Evolutionary conservation across 1,140 invertebrate genomes (phyloP).

Genomic region (Micrasema longulum): DNA sequence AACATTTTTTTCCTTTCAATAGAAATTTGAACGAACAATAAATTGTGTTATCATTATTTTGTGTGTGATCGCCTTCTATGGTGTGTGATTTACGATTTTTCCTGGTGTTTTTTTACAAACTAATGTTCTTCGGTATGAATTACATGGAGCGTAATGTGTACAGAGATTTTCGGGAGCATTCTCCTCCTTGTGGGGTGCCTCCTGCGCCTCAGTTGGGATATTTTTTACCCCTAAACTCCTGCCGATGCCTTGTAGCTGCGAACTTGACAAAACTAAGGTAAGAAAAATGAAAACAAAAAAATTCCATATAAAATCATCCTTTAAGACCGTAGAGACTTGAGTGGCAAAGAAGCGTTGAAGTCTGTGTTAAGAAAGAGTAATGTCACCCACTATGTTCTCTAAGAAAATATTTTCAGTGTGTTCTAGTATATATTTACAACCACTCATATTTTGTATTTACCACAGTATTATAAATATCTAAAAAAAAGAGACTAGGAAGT

Average conservation of each 20-base stretch:
- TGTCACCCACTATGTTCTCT: too few species aligned
- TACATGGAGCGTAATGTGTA: conserved; percentile 37
- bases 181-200: conserved; percentile 39
- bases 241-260: conserved; percentile 41
- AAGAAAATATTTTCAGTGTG: too few species aligned
- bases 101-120: neutral
- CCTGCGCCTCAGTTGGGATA: conserved; percentile 65
- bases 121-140: conserved; percentile 34
- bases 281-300: conserved; percentile 18
- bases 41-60: neutral
- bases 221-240: conserved; percentile 61
- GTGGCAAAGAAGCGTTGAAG: too few species aligned
- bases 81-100: neutral
- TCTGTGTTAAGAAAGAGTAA: too few species aligned
- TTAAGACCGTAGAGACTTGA: too few species aligned
- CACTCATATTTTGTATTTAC: too few species aligned
- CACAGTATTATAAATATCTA: too few species aligned
- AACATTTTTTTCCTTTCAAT: neutral
- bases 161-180: conserved; percentile 42
- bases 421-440: too few species aligned
- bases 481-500: too few species aligned
- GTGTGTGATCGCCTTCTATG: neutral
- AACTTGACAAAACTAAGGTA: conserved; percentile 62
- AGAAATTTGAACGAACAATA: neutral
- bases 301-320: too few species aligned